Conservation (phyloP, 1,140 invertebrate genomes). For the Cydia strobilella region DNA sequence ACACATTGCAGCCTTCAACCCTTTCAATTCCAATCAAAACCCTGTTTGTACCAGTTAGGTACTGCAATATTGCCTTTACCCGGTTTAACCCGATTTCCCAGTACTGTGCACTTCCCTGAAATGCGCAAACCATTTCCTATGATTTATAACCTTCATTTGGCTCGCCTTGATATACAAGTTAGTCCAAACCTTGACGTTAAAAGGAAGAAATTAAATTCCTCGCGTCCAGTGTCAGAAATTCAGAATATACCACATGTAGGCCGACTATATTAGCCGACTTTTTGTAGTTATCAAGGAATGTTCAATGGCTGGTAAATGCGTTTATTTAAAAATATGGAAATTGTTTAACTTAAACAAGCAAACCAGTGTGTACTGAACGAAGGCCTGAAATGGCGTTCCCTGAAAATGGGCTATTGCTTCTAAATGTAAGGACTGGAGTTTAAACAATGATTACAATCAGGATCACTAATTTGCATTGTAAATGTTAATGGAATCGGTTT, state of each 20-base stretch:
- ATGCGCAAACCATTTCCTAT: not conserved
- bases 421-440: conserved; percentile 54
- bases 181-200: too few species aligned
- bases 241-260: too few species aligned
- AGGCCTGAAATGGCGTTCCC: conserved; percentile 43
- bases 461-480: conserved; percentile 56
- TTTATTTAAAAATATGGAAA: conserved; percentile 54
- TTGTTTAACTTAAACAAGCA: conserved; percentile 61
- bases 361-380: conserved; percentile 46
- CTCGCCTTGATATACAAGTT: not conserved
- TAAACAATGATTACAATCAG: conserved; percentile 59
- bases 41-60: too few species aligned
- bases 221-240: too few species aligned
- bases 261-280: too few species aligned
- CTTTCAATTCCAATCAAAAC: too few species aligned
- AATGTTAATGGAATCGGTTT: conserved; percentile 50
- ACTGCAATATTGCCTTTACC: too few species aligned
- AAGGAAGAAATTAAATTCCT: too few species aligned
- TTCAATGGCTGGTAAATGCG: conserved; percentile 47
- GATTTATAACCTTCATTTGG: not conserved
- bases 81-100: not conserved
- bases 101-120: not conserved
- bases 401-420: conserved; percentile 53
- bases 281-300: too few species aligned
- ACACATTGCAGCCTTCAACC: too few species aligned